A percentile compares a stretch with the other conserved stretches of the same genome.
phyloP scores from a whole-genome alignment of 1,140 invertebrate species.

The Nebria ingens region DNA sequence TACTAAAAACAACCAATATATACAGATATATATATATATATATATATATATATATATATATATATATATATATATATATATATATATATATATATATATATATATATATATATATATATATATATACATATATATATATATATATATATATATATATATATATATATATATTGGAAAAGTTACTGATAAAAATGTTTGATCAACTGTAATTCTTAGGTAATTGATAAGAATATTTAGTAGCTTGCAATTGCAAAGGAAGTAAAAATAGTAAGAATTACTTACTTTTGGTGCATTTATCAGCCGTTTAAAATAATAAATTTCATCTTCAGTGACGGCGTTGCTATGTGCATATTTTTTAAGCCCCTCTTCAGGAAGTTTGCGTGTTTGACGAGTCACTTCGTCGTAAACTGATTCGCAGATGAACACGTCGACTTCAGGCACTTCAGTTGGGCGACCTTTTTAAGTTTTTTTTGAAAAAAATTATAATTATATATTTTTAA shows the following conservation, averaged over 20 bases:
- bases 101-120: too few relatives aligned
- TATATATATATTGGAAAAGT: too few relatives aligned
- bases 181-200: too few relatives aligned
- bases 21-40: too few relatives aligned
- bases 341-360: slow-evolving; percentile 77
- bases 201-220: too few relatives aligned
- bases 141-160: too few relatives aligned
- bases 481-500: neutral
- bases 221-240: too few relatives aligned
- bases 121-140: too few relatives aligned
- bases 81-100: too few relatives aligned
- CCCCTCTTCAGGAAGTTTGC: slow-evolving; percentile 57
- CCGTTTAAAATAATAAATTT: slow-evolving; percentile 81
- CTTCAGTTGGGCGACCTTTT: slow-evolving; percentile 84
- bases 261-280: slow-evolving; percentile 22
- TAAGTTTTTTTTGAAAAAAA: neutral
- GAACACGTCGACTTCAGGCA: slow-evolving; percentile 84
- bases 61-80: too few relatives aligned
- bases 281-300: slow-evolving; percentile 65
- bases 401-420: slow-evolving; percentile 91
- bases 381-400: slow-evolving; percentile 70
- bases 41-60: too few relatives aligned
- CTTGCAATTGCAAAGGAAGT: slow-evolving; percentile 6
- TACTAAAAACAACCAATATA: too few relatives aligned
- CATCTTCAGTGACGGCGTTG: slow-evolving; percentile 77